Percentiles rank a stretch among this genome's conserved stretches.
Evolutionary conservation across 2,797 vertebrate species (phyloP).

Genomic region (Scyliorhinus canicula): DNA sequence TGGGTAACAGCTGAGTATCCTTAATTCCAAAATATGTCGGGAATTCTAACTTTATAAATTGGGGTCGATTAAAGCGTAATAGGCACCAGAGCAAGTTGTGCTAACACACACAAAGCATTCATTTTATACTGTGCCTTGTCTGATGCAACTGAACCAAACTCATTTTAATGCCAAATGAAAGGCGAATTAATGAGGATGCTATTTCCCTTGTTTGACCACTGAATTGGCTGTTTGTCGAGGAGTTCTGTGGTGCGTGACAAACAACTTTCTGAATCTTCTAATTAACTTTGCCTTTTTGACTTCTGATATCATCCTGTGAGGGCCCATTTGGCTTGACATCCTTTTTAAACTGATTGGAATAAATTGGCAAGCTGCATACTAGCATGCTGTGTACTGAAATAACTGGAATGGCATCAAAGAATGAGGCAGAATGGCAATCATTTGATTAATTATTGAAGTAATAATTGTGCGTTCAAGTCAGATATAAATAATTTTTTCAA

Average conservation of each 20-base stretch:
- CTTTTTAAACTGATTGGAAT: constrained; percentile 59
- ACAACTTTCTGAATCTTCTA: constrained; percentile 55
- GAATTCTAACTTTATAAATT: not conserved
- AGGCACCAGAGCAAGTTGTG: not conserved
- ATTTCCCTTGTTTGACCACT: constrained; percentile 58
- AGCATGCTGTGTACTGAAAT: constrained; percentile 52
- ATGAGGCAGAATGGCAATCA: not conserved
- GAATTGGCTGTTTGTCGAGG: constrained; percentile 62
- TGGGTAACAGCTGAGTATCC: not conserved
- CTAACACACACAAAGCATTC: not conserved
- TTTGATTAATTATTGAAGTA: not conserved
- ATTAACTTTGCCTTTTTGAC: constrained; percentile 53
- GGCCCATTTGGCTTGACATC: constrained; percentile 50
- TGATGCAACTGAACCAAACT: not conserved
- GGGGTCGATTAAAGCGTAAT: not conserved
- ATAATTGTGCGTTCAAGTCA: not conserved
- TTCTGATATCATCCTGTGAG: constrained; percentile 49
- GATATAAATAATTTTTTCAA: not conserved
- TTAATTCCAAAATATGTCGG: not conserved
- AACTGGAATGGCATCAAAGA: constrained; percentile 54
- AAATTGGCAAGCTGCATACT: constrained; percentile 55
- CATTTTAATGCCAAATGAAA: constrained; percentile 15
- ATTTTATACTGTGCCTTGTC: not conserved
- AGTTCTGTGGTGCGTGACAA: constrained; percentile 52
- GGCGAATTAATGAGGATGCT: constrained; percentile 59